Base-by-base conservation (phyloP, 2,113 vertebrate genomes). In the Varanus komodoensis region DNA sequence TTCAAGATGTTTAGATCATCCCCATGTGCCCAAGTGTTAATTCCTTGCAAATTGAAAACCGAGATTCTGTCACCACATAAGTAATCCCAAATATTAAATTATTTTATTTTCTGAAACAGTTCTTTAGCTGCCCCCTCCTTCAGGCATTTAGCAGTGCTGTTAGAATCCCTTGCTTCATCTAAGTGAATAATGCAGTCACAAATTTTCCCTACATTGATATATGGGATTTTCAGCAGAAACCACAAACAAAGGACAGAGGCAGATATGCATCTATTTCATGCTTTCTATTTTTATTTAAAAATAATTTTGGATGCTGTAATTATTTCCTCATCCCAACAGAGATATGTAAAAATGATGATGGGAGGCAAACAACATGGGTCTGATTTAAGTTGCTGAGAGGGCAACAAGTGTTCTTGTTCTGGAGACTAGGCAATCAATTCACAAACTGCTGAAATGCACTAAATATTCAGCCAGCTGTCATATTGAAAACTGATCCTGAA, bases 381-480 rank as follows among this genome's bases (percentile, higher is more conserved):
- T 91, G 83, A 90, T 91, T 79, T 85, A 89, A 90, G 81, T 89
- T 91, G 32, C 74, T 91, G 89, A 92, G 92, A 93, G 88, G 87
- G 27, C 88, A 78, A 81, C 88, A 78, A 81, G 81, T 82, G 79
- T 87, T 67, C 90, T 87, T 87, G 69, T 90, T 82, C 81, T 79
- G 92, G 8, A 87, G 85, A 48, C 84, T 11, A 61, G 32, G 38
- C 64, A 94, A 86, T 87, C 83, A 68, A 38, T 69, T 94, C 50
- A 64, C 78, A 94, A 90, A 75, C 85, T 95, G 81, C 64, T 90
- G 79, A 93, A 92, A 91, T 90, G 91, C 93, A 94, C 88, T 5
- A 94, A 91, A 92, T 93, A 90, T 93, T 93, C 91, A 94, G 48
- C 74, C 89, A 88, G n/a, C 77, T 92, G 38, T 92, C 92, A 93